A percentile compares a stretch with the other conserved stretches of the same genome.
Evolutionary conservation across 92 coral and sea anemone genomes (phyloP).

Genomic region (Palythoa grandis): DNA sequence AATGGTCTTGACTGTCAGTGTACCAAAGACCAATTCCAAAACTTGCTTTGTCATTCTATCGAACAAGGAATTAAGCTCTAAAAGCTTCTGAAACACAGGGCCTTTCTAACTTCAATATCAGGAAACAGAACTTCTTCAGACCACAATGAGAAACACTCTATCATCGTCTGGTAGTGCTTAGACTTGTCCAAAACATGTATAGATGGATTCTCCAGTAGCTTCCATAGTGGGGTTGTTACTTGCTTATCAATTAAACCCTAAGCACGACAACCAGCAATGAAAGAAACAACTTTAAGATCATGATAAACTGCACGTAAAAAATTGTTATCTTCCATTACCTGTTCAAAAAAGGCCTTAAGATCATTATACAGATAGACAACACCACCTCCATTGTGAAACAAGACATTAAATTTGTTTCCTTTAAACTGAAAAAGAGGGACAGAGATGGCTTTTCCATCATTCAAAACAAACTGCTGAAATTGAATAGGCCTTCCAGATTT

Average conservation of each 20-base stretch:
- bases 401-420: background rate
- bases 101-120: background rate
- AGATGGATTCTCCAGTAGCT: background rate
- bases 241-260: background rate
- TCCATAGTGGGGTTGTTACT: background rate
- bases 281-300: slow-evolving; percentile 9
- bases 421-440: background rate
- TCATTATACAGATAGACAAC: slow-evolving; percentile 1
- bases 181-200: slow-evolving; percentile 5
- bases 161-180: background rate
- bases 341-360: background rate
- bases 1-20: background rate
- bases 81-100: background rate
- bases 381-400: background rate
- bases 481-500: too few relatives aligned
- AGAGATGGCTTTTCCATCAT: background rate
- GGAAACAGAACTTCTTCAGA: background rate
- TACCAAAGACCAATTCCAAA: too few relatives aligned
- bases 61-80: background rate
- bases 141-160: background rate
- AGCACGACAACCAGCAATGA: slow-evolving; percentile 12
- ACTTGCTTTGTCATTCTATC: too few relatives aligned
- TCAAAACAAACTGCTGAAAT: background rate
- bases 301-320: slow-evolving; percentile 1
- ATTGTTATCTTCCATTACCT: background rate